phyloP scores from a whole-genome alignment of 2,888 invertebrate genomes.

The Leucoptera coffeella region DNA sequence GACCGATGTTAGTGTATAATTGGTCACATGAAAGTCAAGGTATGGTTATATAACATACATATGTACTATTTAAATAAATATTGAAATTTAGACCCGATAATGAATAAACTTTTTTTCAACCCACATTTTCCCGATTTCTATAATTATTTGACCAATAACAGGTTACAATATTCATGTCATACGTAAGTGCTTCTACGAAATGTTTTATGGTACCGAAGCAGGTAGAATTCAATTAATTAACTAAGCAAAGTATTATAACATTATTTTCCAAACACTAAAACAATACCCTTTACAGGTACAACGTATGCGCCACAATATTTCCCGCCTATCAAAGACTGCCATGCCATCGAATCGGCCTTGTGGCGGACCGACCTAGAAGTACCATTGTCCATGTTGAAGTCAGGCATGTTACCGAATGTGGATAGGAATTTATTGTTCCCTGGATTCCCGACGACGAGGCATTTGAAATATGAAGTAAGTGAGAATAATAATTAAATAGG shows the following conservation, averaged over 20 bases:
- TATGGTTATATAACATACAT: constrained; percentile 10
- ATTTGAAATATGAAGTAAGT: constrained; percentile 71
- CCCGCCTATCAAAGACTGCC: constrained; percentile 49
- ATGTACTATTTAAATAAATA: too few species aligned
- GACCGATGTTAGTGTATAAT: constrained; percentile 79
- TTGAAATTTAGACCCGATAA: too few species aligned
- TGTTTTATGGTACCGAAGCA: too few species aligned
- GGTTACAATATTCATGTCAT: too few species aligned
- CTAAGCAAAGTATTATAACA: too few species aligned
- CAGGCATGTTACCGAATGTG: constrained; percentile 67
- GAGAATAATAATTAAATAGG: neutral
- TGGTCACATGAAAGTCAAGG: constrained; percentile 58
- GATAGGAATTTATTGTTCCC: constrained; percentile 68
- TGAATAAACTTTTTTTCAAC: too few species aligned
- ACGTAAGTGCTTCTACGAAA: too few species aligned
- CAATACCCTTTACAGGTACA: constrained; percentile 14
- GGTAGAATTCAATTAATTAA: too few species aligned
- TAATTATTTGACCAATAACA: too few species aligned
- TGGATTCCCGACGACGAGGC: constrained; percentile 89
- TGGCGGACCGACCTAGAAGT: constrained; percentile 55
- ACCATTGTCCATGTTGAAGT: constrained; percentile 49
- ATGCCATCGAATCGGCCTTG: constrained; percentile 45
- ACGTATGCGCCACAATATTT: constrained; percentile 57
- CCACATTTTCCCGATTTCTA: too few species aligned
- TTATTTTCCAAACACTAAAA: too few species aligned